These are phyloP conservation scores for Calcarius lapponicus DNA, from an alignment of 2,797 vertebrate genomes.

Conservation along the genomic window DNA sequence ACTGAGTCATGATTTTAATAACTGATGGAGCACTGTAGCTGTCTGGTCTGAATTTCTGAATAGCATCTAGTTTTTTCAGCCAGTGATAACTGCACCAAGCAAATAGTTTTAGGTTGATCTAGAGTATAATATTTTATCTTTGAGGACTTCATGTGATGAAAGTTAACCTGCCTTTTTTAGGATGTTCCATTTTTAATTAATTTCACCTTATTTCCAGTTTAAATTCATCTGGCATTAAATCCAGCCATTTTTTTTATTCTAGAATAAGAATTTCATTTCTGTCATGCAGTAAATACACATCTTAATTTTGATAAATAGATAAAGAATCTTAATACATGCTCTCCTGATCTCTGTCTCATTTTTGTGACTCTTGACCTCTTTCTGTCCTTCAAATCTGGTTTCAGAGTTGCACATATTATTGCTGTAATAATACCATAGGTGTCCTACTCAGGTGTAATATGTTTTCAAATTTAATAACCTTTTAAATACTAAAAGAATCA, in stretches of 20 bases:
- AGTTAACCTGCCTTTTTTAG: background rate
- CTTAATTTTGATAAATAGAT: background rate
- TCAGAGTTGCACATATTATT: background rate
- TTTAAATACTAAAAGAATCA: background rate
- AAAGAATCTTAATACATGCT: background rate
- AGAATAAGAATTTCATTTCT: background rate
- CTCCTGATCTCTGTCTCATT: background rate
- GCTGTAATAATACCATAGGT: background rate
- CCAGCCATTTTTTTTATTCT: background rate
- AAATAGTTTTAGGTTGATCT: background rate
- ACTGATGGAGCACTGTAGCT: background rate
- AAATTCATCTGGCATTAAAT: background rate
- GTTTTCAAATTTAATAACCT: background rate
- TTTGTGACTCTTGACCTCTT: background rate
- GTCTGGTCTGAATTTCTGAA: background rate
- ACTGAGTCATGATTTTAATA: background rate
- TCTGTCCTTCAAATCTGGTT: background rate
- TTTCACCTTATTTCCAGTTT: background rate
- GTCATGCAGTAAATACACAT: background rate
- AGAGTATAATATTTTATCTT: background rate
- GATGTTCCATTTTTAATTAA: background rate
- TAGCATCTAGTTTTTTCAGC: background rate
- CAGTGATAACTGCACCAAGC: background rate
- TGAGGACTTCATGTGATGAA: background rate
- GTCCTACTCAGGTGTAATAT: background rate